These are phyloP conservation scores for Myxocyprinus asiaticus DNA, from an alignment of 2,113 vertebrate species.

Conservation along the genomic window DNA sequence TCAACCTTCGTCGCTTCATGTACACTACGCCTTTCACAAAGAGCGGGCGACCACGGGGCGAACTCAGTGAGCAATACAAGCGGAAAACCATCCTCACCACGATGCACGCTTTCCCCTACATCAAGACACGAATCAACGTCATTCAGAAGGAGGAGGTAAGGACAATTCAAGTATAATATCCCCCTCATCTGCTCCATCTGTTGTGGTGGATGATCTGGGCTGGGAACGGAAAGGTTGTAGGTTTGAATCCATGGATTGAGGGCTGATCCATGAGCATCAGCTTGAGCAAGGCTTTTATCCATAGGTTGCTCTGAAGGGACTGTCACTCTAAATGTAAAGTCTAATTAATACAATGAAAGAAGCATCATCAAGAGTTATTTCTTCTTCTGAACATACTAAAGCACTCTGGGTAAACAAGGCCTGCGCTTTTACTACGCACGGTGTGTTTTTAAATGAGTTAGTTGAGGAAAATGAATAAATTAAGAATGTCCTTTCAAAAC, in stretches of 20 bases:
- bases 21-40: conserved; percentile 96
- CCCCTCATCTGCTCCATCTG: neutral
- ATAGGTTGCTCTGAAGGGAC: no score
- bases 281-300: no score
- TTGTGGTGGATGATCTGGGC: neutral
- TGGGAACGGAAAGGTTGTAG: neutral
- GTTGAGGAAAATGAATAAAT: no score
- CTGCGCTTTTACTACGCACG: no score
- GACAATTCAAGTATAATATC: neutral
- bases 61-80: conserved; percentile 91
- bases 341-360: no score
- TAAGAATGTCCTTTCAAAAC: no score
- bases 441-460: no score
- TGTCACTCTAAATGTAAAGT: no score
- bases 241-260: neutral
- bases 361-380: no score
- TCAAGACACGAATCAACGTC: conserved; percentile 93
- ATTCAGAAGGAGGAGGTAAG: conserved; percentile 95
- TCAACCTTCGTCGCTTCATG: conserved; percentile 93
- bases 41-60: conserved; percentile 90
- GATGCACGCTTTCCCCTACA: conserved; percentile 94
- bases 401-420: no score
- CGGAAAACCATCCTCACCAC: conserved; percentile 95
- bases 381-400: no score
- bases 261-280: no score